A percentile compares a stretch with the other conserved stretches of the same genome.
These are phyloP conservation scores for Microtus oregoni DNA, from an alignment of 2,113 vertebrate genomes.

Conservation along the genomic window DNA sequence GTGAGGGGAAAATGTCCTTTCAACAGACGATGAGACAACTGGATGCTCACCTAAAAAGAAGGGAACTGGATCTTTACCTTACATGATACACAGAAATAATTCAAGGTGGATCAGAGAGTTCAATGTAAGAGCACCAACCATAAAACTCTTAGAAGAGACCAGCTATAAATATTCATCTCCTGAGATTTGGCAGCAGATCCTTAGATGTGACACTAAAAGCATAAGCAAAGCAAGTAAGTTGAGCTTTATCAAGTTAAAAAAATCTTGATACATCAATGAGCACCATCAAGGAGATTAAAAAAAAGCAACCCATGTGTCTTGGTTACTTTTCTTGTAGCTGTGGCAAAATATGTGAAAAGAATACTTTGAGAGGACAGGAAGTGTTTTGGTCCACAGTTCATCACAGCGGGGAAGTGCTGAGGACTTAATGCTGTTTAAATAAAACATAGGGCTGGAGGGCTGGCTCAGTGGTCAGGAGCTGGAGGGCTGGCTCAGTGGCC, in stretches of 20 bases:
- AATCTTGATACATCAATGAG: not conserved
- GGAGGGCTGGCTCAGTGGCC: too few relatives aligned
- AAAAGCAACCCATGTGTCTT: not conserved
- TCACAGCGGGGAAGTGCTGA: not conserved
- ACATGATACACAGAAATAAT: not conserved
- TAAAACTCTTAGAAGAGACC: not conserved
- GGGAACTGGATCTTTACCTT: not conserved
- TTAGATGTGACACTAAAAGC: not conserved
- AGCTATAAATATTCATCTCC: not conserved
- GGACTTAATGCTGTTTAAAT: not conserved
- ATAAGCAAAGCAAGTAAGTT: not conserved
- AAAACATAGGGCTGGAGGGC: not conserved
- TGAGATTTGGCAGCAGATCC: not conserved
- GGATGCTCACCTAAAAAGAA: not conserved
- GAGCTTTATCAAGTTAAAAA: conserved; percentile 28
- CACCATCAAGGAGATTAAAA: not conserved
- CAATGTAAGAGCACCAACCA: not conserved
- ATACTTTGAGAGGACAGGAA: not conserved
- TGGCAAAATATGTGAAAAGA: not conserved
- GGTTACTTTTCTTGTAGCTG: not conserved
- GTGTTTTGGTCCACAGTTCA: too few relatives aligned
- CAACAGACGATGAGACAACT: not conserved
- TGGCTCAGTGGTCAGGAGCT: not conserved
- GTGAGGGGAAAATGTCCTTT: not conserved
- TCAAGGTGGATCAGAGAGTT: not conserved